phyloP scores from a whole-genome alignment of 2,113 vertebrate genomes.

The Corythornis vintsioides region DNA sequence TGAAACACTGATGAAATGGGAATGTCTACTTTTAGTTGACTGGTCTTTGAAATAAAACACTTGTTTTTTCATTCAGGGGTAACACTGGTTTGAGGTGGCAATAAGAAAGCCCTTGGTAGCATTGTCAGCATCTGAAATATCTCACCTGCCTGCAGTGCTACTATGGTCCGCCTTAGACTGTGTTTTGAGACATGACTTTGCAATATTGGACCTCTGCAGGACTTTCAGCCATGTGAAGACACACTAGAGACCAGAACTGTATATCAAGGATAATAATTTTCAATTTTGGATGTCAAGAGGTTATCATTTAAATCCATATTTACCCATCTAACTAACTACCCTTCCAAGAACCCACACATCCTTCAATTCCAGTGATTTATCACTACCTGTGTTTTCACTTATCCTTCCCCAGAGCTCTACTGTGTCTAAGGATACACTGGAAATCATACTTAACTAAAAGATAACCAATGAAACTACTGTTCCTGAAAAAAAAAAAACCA shows the following conservation, averaged over 20 bases:
- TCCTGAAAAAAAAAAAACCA: neutral
- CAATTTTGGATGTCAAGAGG: neutral
- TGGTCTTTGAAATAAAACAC: neutral
- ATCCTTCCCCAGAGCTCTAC: neutral
- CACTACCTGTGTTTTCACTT: neutral
- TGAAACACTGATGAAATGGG: conserved; percentile 6
- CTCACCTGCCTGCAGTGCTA: neutral
- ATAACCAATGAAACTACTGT: neutral
- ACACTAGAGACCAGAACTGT: neutral
- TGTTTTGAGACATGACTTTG: neutral
- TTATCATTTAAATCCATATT: neutral
- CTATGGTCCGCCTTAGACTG: neutral
- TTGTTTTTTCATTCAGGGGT: neutral
- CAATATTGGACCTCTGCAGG: neutral
- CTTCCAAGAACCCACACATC: neutral
- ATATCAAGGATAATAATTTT: neutral
- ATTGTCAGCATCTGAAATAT: neutral
- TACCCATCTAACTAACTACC: neutral
- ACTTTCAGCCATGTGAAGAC: neutral
- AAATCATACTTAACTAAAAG: neutral
- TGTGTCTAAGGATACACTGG: neutral
- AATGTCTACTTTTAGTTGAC: neutral
- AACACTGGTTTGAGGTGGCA: neutral
- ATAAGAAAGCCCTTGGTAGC: neutral
- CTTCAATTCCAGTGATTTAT: neutral